Base-by-base conservation (phyloP, 1,140 invertebrate species). In the Polypedilum pembai region DNA sequence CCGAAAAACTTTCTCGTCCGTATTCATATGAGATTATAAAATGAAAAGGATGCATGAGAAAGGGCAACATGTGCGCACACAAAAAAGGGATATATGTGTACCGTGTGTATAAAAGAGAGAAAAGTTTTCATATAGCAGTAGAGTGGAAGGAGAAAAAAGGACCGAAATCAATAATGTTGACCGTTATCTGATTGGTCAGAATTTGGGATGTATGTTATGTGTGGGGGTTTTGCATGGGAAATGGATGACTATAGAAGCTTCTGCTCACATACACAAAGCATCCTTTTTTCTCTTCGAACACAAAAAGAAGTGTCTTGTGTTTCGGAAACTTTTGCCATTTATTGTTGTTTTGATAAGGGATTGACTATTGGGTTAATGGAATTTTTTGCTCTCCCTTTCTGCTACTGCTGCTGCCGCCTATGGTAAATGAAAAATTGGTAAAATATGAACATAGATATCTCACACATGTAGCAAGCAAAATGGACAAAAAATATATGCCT, bases 291-390 rank as follows among this genome's bases (percentile, higher is more conserved):
- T 20, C 24, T 33, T 33, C 24, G 8, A 69, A 69, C 17, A 69
- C 8, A 56, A 56, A 15, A n/a, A 56, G 45, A 56, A 56, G 15
- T n/a, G 45, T 56, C 24, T 33, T 33, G 45, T 56, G 45, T 56
- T 56, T 56, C 45, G 45, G 45, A 56, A 69, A 69, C 65, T 69
- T 69, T 69, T 69, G 65, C 65, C 65, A 69, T 69, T 69, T 21
- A 69, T 69, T 69, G 65, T 69, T 69, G 65, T 69, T 69, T 69
- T 69, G 65, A 69, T 69, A 69, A 69, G 65, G 65, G 65, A 69
- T 69, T 18, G 65, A 69, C 20, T 69, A 20, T 69, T 18, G 65
- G 65, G 65, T 21, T 69, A 69, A 69, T 69, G 65, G 65, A 69
- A 69, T 20, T 21, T 69, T 69, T 15, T 56, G 12, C 10, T 56